Base-by-base conservation (phyloP, 2,797 vertebrate species). In the Tenualosa thibaudeaui region DNA sequence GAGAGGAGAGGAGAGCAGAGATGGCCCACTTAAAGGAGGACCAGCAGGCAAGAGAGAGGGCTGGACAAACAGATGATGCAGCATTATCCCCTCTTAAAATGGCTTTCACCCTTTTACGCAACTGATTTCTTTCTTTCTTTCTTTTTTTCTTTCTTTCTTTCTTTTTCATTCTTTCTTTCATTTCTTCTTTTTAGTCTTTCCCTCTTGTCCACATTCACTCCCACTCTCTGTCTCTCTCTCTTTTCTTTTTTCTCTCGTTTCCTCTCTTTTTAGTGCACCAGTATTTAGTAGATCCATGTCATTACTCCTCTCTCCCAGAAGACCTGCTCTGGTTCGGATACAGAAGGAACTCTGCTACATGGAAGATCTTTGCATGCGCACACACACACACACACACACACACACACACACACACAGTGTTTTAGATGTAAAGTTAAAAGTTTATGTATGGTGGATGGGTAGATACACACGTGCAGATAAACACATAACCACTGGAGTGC, bases 221-320 rank as follows among this genome's bases (percentile, higher is more conserved):
- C 71, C 37, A 46, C 40, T 43, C 5, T 46, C 40, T 78, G 17
- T 68, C 37, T 43, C 5, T 75, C 37, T 15, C 68, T 17, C 68
- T 43, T 12, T 68, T 24, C 24, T 68, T 46, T 40, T 22, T 78
- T 46, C 71, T 78, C 37, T 78, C 5, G 5, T 40, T 19, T 78
- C 46, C 17, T 43, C 71, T 46, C 71, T 7, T 78, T 78, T 78
- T 78, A 46, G 71, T 78, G 1, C 71, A 46, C 15, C 37, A 46
- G 71, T 78, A 78, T 78, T 78, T 78, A 78, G 71, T 43, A 78
- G 40, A 22, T 78, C 71, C 40, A 40, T 78, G 71, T 78, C 71
- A 78, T 78, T 78, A 78, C 37, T 78, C 71, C 37, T 40, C 6
- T 17, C 17, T 78, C 71, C 71, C 71, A 46, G 15, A 46, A 43